These are phyloP conservation scores for Neuroterus valhalla DNA, from an alignment of 1,140 invertebrate genomes.

Conservation along the genomic window DNA sequence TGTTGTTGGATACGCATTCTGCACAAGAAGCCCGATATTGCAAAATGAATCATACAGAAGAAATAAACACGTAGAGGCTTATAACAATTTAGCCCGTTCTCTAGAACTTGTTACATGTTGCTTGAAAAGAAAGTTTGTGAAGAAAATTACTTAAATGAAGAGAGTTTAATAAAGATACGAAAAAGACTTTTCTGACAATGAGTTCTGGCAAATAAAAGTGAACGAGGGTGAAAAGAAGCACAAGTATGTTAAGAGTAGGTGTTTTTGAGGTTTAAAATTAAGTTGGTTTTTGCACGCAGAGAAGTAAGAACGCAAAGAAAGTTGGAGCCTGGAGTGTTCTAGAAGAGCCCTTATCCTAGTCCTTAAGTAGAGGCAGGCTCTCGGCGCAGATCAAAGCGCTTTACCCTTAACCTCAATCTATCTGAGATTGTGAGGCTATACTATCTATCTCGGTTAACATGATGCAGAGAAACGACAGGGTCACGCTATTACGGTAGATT, in stretches of 20 bases:
- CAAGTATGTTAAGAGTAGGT: background rate
- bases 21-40: too few species aligned
- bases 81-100: too few species aligned
- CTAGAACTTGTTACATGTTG: too few species aligned
- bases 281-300: background rate
- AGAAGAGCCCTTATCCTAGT: background rate
- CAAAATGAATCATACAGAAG: too few species aligned
- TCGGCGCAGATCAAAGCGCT: slow-evolving; percentile 38
- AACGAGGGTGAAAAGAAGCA: too few species aligned
- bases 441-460: slow-evolving; percentile 35
- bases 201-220: too few species aligned
- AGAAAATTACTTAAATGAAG: too few species aligned
- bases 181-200: too few species aligned
- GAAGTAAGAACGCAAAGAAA: background rate
- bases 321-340: background rate
- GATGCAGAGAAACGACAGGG: slow-evolving; percentile 15
- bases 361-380: slow-evolving; percentile 10
- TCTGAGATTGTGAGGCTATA: background rate
- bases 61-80: too few species aligned
- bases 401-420: slow-evolving; percentile 46
- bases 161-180: too few species aligned
- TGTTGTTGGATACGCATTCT: too few species aligned
- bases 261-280: background rate
- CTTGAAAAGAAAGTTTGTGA: too few species aligned
- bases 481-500: slow-evolving; percentile 27